A percentile compares a stretch with the other conserved stretches of the same genome.
Conservation (phyloP, 2,113 vertebrate genomes). For the Hyla sarda region DNA sequence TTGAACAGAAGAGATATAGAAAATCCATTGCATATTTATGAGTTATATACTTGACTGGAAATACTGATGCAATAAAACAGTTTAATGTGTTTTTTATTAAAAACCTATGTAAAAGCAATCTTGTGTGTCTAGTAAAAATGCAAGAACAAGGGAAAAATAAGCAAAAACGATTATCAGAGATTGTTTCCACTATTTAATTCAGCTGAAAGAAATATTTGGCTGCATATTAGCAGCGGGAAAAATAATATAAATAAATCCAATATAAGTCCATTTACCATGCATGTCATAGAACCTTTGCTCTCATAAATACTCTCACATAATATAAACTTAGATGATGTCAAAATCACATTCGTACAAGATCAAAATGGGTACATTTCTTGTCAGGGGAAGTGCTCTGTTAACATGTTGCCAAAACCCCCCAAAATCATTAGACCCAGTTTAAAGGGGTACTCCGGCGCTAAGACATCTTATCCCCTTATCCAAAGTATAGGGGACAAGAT, state of each 20-base stretch:
- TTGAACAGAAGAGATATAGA: constrained; percentile 44
- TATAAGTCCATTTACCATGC: background rate
- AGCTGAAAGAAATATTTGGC: constrained; percentile 1
- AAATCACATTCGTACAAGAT: background rate
- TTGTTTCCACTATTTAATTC: background rate
- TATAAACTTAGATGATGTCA: background rate
- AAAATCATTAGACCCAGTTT: no score
- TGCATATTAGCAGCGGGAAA: background rate
- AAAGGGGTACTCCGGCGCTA: no score
- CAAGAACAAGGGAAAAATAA: constrained; percentile 44
- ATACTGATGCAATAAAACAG: constrained; percentile 35
- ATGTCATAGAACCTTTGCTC: background rate
- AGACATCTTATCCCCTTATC: no score
- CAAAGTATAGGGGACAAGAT: no score
- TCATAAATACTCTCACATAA: background rate
- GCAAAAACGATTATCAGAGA: constrained; percentile 24
- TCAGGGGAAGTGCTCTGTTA: background rate
- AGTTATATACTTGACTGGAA: constrained; percentile 46
- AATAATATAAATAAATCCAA: background rate
- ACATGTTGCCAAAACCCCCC: no score
- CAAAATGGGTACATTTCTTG: background rate
- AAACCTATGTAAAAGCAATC: constrained; percentile 36
- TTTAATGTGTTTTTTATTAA: constrained; percentile 46
- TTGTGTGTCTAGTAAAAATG: constrained; percentile 44
- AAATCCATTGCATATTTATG: constrained; percentile 45